phyloP scores from a whole-genome alignment of 2,797 vertebrate genomes.

The Rhincodon typus region DNA sequence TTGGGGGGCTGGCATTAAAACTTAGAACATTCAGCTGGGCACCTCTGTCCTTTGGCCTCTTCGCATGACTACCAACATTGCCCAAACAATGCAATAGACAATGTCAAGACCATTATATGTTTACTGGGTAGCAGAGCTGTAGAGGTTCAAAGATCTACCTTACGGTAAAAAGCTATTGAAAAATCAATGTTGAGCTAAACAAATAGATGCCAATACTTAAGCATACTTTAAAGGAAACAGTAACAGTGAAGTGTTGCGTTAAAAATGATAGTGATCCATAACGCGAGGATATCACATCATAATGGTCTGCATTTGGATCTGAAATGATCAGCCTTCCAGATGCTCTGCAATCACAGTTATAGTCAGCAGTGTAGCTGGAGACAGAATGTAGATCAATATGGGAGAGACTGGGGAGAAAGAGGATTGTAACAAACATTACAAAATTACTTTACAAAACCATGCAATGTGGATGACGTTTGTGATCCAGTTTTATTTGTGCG shows the following conservation, averaged over 20 bases:
- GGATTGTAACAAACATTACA: no score
- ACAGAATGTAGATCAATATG: background rate
- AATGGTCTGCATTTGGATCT: background rate
- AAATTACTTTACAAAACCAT: no score
- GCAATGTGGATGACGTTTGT: no score
- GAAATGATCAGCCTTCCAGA: no score
- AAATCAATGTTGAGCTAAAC: background rate
- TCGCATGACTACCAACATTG: background rate
- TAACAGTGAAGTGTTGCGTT: background rate
- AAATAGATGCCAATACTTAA: background rate
- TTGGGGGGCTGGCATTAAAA: background rate
- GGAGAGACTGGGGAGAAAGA: background rate
- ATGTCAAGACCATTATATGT: background rate
- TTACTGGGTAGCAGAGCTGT: background rate
- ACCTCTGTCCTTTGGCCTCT: background rate
- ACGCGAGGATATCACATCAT: background rate
- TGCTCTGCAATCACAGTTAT: no score
- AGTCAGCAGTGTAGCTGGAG: no score
- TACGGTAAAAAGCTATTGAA: background rate
- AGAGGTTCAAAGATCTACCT: background rate
- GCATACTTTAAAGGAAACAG: background rate
- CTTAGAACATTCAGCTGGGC: background rate
- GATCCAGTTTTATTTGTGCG: no score
- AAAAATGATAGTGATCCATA: background rate
- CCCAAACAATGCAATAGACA: background rate